These are phyloP conservation scores for Oreohelix idahoensis DNA, from an alignment of 1,140 invertebrate species.

Conservation along the genomic window DNA sequence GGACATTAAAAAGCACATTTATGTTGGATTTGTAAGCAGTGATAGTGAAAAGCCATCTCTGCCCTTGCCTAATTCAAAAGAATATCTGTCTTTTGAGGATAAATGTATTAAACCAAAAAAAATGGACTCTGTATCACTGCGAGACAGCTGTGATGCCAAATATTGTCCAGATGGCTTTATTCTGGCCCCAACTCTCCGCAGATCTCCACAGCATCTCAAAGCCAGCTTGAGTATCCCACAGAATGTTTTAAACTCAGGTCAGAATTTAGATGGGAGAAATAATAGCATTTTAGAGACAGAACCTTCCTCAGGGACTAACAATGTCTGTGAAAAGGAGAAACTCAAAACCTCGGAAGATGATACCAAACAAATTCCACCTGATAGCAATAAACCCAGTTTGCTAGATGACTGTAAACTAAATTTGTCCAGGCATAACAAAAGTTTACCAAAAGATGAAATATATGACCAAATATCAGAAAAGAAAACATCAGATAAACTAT, in stretches of 20 bases:
- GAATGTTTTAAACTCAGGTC: background rate
- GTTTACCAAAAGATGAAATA: background rate
- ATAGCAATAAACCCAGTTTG: background rate
- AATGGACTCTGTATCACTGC: background rate
- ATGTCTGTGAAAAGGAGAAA: background rate
- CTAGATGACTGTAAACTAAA: background rate
- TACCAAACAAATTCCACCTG: background rate
- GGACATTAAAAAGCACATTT: background rate
- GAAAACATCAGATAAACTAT: background rate
- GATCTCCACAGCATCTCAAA: background rate
- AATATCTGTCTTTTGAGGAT: background rate
- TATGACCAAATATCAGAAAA: background rate
- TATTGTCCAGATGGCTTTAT: constrained; percentile 20
- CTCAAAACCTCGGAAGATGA: background rate
- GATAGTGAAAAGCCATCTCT: background rate
- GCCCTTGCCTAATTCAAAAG: background rate
- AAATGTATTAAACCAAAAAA: background rate
- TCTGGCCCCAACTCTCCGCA: background rate
- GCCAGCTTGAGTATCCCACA: background rate
- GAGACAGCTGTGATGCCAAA: background rate
- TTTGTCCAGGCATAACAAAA: background rate
- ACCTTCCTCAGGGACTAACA: background rate
- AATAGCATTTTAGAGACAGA: background rate
- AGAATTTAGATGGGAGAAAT: background rate
- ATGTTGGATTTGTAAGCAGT: background rate